Evolutionary conservation across 2,113 vertebrate species (phyloP), one percentile per base, ranked within the genome.

Genomic region (Poicephalus gulielmi): DNA sequence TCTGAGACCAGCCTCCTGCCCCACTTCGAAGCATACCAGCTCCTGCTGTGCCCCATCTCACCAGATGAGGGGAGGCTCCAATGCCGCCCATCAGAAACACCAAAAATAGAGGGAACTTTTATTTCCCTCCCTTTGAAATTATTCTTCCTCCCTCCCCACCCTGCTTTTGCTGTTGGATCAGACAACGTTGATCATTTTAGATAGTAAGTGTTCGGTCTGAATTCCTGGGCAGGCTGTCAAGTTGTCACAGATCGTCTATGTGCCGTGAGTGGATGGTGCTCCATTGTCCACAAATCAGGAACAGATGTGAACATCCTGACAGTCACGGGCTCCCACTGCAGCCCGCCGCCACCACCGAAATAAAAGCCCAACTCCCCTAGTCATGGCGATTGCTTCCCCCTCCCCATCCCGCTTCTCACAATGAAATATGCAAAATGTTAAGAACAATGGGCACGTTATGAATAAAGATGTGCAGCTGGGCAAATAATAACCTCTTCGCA

Each of bases 221-320:
- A 96, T 97, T 97, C 96, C 95, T 96, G 95, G 95, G 96, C 96
- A 95, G 86, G 79, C 96, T 96, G 95, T 94, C 95, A 97, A 96
- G 92, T 60, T 97, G 96, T 94, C 95, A 90, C 94, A 95, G 91
- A 81, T 33, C 86, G 35, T 66, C 91, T 78, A 10, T 93, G 92
- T 86, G 88, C 77, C 39, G 81, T 28, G 33, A 63, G 93, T 74
- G 83, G 94, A 92, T 95, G 96, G 93, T 97, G 94, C 96, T 96
- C 53, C 93, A 97, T 97, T 95, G 92, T 96, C 96, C 95, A 75
- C 95, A 97, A 97, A 97, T 87, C 43, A 39, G 95, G 88, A 96
- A 46, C 97, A 97, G 93, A 97, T 97, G 95, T 94, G 91, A 67
- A 43, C 84, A 91, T 92, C 95, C 95, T 55, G 68, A 75, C 82